Evolutionary conservation across 2,797 vertebrate genomes (phyloP), one percentile per base, ranked within the genome.

Genomic region (Crenuchus spilurus): DNA sequence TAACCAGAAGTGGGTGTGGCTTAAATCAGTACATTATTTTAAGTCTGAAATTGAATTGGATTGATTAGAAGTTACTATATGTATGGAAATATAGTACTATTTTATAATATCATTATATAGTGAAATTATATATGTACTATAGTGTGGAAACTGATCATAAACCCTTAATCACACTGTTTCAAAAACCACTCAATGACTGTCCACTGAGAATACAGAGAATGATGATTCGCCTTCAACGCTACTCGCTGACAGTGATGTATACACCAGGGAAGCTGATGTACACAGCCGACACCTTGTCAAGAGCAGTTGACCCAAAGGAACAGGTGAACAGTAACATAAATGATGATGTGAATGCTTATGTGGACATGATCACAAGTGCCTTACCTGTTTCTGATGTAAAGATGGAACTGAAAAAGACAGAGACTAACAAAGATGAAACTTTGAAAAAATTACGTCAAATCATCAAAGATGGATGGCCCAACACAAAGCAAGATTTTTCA

Each of bases 141-240:
- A 46, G 42, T 28, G 74, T 79, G 3, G 70, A 84, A 41, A 82
- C 77, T 2, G 80, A 82, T n/a, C 74, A 82, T 31, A 80, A 84
- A 18, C 64, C 68, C 2, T 13, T 81, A 39, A 70, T 77, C 52
- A 57, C 42, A 4, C 60, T 81, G 16, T 80, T 84, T 22, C 18
- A 52, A 54, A 85, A 79, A 30, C 22, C 62, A 18, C 30, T 81
- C 3, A 83, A 77, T 70, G 60, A 76, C 16, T 78, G 42, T 46
- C 14, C 42, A 7, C n/a, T n/a, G n/a, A n/a, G n/a, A n/a, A 80
- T 74, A n/a, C 67, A 81, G 39, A 44, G 58, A 37, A 83, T 81
- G 77, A 44, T 79, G 52, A 84, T 77, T 11, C 49, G 67, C 13
- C 48, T 72, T 18, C 70, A 80, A 71, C 13, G 24, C 20, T 76